These are phyloP conservation scores for Aromia moschata DNA, from an alignment of 2,888 invertebrate species.

Conservation along the genomic window DNA sequence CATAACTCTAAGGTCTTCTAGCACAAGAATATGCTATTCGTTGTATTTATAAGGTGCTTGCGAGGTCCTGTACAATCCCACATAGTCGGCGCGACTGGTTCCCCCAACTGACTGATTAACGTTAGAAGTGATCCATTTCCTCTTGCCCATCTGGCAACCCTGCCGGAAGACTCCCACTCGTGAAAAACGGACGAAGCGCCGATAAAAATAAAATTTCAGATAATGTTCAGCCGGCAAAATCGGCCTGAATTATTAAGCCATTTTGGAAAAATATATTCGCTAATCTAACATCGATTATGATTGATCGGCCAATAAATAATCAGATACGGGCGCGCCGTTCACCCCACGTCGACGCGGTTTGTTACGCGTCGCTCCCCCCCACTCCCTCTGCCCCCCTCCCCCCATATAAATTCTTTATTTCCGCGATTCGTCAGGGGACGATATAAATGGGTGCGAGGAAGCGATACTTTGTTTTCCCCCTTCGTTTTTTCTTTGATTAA, in stretches of 20 bases:
- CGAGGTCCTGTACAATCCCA: too few species aligned
- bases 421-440: conserved; percentile 1
- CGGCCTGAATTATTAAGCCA: conserved; percentile 42
- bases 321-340: conserved; percentile 36
- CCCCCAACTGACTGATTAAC: too few species aligned
- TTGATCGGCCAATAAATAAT: conserved; percentile 50
- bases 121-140: too few species aligned
- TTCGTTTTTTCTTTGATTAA: too few species aligned
- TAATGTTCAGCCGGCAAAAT: conserved; percentile 16
- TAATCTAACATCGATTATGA: conserved; percentile 49
- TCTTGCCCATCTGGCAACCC: too few species aligned
- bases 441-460: neutral
- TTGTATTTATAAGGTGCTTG: too few species aligned
- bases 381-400: too few species aligned
- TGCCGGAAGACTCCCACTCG: conserved; percentile 7
- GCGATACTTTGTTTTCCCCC: neutral
- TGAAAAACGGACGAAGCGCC: conserved; percentile 5
- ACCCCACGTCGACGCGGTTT: conserved; percentile 19
- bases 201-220: conserved; percentile 23
- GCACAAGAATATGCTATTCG: too few species aligned
- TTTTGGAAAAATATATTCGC: conserved; percentile 46
- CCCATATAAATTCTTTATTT: too few species aligned
- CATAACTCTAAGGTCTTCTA: too few species aligned
- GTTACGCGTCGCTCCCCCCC: neutral
- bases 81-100: too few species aligned